Evolutionary conservation across 2,888 invertebrate species (phyloP), one percentile per base, ranked within the genome.

Genomic region (Noctua fimbriata): DNA sequence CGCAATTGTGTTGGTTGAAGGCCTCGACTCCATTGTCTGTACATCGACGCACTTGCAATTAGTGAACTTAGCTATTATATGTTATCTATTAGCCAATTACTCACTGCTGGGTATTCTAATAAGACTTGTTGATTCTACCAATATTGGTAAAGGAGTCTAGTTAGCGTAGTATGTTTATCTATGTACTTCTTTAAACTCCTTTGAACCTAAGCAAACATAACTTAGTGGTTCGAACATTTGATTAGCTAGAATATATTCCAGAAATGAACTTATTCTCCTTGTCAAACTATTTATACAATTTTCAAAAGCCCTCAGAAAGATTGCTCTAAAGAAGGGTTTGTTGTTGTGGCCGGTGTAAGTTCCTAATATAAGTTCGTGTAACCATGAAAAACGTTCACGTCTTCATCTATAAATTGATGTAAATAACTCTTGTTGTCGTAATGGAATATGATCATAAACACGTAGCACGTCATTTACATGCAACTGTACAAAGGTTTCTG

Each of bases 11-110:
- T 90, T 89, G 87, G 82, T 84, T 88, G 93, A 94, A 94, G 94
- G 94, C 90, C 93, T 93, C 88, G 92, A 88, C 84, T 90, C 94
- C 90, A 94, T 94, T 93, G 93, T 93, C 90, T 93, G 86, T 85
- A 88, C 91, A 92, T 92, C 92, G 88, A 92, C 90, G 86, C 87
- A 91, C 88, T 90, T 86, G 91, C 90, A 93, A 93, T 94, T 93
- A 94, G 87, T 90, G 85, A 86, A 89, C 90, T 89, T 87, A 89
- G 89, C 92, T 91, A 93, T 92, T 91, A 92, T 89, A 74, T 55
- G 47, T 63, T 60, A 90, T 90, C 88, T 91, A 87, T 82, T 70
- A 78, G 77, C 69, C 83, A 78, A 87, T 84, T 82, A 87, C 72
- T 87, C 73, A 82, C 79, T 79, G 76, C 85, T 87, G 87, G 32